Evolutionary conservation across 2,888 invertebrate genomes (phyloP), one percentile per base, ranked within the genome.

Genomic region (Meloe dianella): DNA sequence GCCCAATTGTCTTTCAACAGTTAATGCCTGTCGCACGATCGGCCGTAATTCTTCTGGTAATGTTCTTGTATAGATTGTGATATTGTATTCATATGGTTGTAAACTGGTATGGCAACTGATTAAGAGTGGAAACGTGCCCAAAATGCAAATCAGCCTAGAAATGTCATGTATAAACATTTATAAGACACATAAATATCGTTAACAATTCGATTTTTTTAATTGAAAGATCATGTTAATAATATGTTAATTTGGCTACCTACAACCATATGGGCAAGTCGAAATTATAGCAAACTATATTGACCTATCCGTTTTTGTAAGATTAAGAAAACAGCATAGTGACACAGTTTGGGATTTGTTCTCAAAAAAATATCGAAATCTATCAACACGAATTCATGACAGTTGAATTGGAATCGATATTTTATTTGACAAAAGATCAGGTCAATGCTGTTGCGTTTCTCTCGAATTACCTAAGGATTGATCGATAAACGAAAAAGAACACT

Each of bases 41-140:
- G 76, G 73, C 63, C 78, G 76, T 2, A 84, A 70, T 58, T 84
- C 83, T 24, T 76, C 73, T 12, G 84, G 84, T 63, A 84, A 66
- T 30, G 78, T 74, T 63, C 78, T 74, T 3, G 80, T 80, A 73
- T 84, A 84, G n/a, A 75, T 69, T 5, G 78, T 78, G 60, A 83
- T 77, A 72, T 81, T 80, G 73, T 76, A 78, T 17, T 73, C 70
- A 63, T 68, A 70, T 9, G 60, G 60, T 38, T 60, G 38, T 30
- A 38, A n/a, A 14, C 29, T 35, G 38, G 51, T 22, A n/a, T 59
- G 64, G 24, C 65, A 59, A 54, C 24, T 17, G 20, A 30, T 38
- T 27, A 57, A 61, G 9, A 57, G 8, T n/a, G 64, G 61, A 29
- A 67, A 58, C 24, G 54, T 54, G 27, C 27, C 54, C 54, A 54